These are phyloP conservation scores for Drosophila neutralis DNA, from an alignment of 2,888 invertebrate species.

Conservation along the genomic window DNA sequence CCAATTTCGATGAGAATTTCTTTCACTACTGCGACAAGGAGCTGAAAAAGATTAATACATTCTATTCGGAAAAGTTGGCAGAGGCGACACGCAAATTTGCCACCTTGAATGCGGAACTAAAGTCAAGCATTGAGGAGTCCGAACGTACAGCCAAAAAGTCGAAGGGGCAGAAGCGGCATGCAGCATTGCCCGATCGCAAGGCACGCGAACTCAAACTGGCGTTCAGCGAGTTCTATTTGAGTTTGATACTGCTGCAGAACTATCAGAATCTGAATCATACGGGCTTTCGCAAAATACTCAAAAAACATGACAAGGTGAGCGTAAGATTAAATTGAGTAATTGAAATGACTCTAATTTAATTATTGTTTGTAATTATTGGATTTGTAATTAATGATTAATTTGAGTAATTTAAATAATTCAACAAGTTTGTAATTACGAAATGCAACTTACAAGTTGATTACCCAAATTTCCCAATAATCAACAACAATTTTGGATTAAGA, in stretches of 20 bases:
- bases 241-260: conserved; percentile 97
- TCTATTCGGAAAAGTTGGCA: conserved; percentile 98
- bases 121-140: conserved; percentile 87
- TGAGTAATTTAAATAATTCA: neutral
- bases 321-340: neutral
- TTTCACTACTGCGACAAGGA: conserved; percentile 98
- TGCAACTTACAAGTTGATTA: neutral
- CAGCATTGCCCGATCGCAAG: conserved; percentile 90
- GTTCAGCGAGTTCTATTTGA: conserved; percentile 99
- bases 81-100: conserved; percentile 98
- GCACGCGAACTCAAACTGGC: conserved; percentile 97
- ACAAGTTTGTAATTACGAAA: neutral
- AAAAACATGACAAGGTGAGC: conserved; percentile 98
- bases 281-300: conserved; percentile 99
- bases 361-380: neutral
- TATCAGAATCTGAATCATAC: conserved; percentile 99
- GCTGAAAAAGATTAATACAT: conserved; percentile 97
- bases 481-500: neutral
- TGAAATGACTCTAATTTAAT: neutral
- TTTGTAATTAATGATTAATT: neutral
- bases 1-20: conserved; percentile 97
- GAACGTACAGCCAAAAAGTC: conserved; percentile 84
- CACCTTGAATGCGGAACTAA: conserved; percentile 94
- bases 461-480: neutral
- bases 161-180: conserved; percentile 85